Conservation (phyloP, 2,113 vertebrate species). For the Columba janthina region DNA sequence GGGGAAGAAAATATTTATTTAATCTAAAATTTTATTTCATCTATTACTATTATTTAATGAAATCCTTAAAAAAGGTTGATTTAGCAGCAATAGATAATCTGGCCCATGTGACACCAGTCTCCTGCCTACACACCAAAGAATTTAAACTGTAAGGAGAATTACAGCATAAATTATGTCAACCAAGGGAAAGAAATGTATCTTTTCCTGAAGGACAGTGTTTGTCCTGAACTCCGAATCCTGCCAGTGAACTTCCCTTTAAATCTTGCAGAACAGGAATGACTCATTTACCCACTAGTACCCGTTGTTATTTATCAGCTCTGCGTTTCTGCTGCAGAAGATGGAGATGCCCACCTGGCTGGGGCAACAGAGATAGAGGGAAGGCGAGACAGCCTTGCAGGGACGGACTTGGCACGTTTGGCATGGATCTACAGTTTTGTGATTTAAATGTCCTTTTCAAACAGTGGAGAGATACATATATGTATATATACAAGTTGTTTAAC, state of each 20-base stretch:
- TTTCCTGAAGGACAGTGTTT: not conserved
- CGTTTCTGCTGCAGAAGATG: accelerated
- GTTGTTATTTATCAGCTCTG: not conserved
- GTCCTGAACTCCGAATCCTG: not conserved
- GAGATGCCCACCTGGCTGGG: not conserved
- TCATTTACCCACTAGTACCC: not conserved
- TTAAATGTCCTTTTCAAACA: not conserved
- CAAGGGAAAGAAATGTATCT: not conserved
- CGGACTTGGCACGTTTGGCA: not conserved
- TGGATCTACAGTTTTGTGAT: not conserved
- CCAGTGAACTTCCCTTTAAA: not conserved
- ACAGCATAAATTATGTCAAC: not conserved
- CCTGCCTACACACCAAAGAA: not conserved
- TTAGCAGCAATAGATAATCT: not conserved
- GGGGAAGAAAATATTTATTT: not conserved
- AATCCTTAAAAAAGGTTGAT: not conserved
- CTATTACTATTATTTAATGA: not conserved
- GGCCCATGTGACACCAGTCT: not conserved
- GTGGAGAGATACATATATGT: not conserved
- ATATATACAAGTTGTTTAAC: not conserved
- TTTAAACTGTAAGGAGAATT: not conserved
- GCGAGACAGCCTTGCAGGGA: not conserved
- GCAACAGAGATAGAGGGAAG: accelerated
- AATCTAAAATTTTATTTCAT: not conserved
- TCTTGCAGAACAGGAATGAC: not conserved